Evolutionary conservation across 2,797 vertebrate species (phyloP).

Genomic region (Trichosurus vulpecula): DNA sequence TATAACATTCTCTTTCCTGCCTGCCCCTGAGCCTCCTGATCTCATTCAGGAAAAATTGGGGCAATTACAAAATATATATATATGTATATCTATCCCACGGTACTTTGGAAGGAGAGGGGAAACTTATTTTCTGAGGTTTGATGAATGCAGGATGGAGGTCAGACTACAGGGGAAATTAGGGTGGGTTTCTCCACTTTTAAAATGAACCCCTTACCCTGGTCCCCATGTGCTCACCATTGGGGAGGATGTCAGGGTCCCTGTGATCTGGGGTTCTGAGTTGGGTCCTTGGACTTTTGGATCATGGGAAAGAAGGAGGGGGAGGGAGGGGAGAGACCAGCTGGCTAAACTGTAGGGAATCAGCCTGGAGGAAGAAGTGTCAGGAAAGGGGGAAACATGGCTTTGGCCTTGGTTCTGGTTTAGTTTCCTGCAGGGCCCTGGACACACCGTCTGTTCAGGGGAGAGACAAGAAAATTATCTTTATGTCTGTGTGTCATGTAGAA

Average conservation of each 20-base stretch:
- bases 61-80: slow-evolving; percentile 37
- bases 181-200: not conserved
- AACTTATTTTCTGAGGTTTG: not conserved
- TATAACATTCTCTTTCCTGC: not conserved
- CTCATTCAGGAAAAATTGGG: slow-evolving; percentile 77
- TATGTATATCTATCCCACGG: slow-evolving; percentile 50
- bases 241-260: not conserved
- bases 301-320: not conserved
- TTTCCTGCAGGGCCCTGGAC: slow-evolving; percentile 48
- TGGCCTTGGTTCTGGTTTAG: not conserved
- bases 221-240: not conserved
- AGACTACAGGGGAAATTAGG: not conserved
- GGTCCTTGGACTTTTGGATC: not conserved
- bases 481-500: not conserved
- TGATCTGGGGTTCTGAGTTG: not conserved
- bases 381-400: not conserved
- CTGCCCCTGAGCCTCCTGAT: slow-evolving; percentile 69
- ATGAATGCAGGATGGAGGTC: not conserved
- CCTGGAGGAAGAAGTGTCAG: not conserved
- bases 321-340: slow-evolving; percentile 13
- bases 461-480: not conserved
- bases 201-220: not conserved
- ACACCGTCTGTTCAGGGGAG: slow-evolving; percentile 27
- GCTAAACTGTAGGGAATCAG: not conserved
- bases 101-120: slow-evolving; percentile 1